These are phyloP conservation scores for Casuarius casuarius DNA, from an alignment of 2,113 vertebrate species.

Conservation along the genomic window DNA sequence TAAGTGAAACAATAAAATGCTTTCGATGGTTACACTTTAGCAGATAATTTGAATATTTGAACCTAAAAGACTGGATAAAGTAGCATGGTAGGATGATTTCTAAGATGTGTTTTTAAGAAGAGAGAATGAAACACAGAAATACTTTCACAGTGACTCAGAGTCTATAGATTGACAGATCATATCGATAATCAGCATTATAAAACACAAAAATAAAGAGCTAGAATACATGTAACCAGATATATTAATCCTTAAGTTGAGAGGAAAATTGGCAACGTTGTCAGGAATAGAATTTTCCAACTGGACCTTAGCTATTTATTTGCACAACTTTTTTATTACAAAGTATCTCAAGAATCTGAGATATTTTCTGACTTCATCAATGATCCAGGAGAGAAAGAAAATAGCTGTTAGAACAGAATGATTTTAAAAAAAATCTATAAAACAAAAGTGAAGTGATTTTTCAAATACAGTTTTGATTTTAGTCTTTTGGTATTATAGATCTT, in stretches of 20 bases:
- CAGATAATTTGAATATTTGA: constrained; percentile 49
- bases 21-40: constrained; percentile 17
- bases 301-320: neutral
- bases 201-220: neutral
- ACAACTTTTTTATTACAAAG: neutral
- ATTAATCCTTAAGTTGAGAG: neutral
- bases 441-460: neutral
- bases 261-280: neutral
- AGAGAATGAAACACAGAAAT: neutral
- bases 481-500: neutral
- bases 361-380: neutral
- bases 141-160: neutral
- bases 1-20: constrained; percentile 27
- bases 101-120: neutral
- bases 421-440: fast-evolving
- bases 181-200: neutral
- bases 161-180: neutral
- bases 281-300: neutral
- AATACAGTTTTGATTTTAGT: neutral
- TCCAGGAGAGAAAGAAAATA: neutral
- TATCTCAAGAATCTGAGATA: neutral
- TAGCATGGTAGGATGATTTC: neutral
- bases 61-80: neutral
- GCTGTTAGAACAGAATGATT: neutral
- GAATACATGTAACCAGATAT: neutral